phyloP scores from a whole-genome alignment of 2,113 vertebrate species.

The Dascyllus trimaculatus region DNA sequence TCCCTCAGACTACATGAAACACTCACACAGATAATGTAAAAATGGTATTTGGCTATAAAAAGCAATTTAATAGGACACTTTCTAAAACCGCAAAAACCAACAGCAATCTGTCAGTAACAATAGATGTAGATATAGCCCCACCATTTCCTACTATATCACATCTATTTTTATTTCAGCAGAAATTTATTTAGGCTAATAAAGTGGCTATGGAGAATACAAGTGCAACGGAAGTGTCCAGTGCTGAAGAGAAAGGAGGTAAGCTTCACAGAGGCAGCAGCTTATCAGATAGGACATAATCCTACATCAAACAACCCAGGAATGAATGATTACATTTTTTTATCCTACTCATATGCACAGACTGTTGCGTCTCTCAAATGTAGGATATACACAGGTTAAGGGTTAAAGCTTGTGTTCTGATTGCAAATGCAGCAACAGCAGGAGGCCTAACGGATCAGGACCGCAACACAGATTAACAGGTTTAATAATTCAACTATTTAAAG shows the following conservation, averaged over 20 bases:
- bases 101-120: not conserved
- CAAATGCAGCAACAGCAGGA: conserved; percentile 38
- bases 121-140: conserved; percentile 17
- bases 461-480: conserved; percentile 60
- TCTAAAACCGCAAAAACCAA: conserved; percentile 14
- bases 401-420: conserved; percentile 58
- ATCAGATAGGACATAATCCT: conserved; percentile 61
- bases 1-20: conserved; percentile 21
- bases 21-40: conserved; percentile 39
- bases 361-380: conserved; percentile 23
- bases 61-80: conserved; percentile 29
- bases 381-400: conserved; percentile 50
- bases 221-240: conserved; percentile 31
- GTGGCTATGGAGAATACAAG: conserved; percentile 48
- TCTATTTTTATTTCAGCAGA: conserved; percentile 53
- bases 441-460: conserved; percentile 45
- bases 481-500: conserved; percentile 67
- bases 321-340: conserved; percentile 71
- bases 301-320: conserved; percentile 45
- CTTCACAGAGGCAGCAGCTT: conserved; percentile 35
- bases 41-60: conserved; percentile 28
- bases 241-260: conserved; percentile 23
- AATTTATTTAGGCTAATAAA: conserved; percentile 65
- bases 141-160: conserved; percentile 50
- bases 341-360: conserved; percentile 35